Evolutionary conservation across 2,113 vertebrate species (phyloP).

Genomic region (Lepus timidus): DNA sequence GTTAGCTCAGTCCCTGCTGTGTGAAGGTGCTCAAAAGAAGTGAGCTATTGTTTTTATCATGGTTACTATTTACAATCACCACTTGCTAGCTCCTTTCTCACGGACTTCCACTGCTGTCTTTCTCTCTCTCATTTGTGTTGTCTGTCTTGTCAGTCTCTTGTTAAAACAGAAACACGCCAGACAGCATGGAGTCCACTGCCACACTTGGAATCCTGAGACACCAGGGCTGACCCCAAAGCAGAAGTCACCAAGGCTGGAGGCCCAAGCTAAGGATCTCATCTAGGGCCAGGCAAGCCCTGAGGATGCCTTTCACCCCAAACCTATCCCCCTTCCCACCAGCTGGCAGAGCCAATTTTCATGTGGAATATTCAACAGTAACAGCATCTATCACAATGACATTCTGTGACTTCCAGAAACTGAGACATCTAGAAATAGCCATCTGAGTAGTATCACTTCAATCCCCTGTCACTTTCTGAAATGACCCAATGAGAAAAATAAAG

Average conservation of each 20-base stretch:
- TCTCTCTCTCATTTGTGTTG: not conserved
- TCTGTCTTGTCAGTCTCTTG: not conserved
- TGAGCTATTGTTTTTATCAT: not conserved
- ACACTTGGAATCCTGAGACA: not conserved
- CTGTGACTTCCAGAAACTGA: slow-evolving; percentile 74
- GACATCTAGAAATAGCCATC: slow-evolving; percentile 74
- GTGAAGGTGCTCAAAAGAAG: not conserved
- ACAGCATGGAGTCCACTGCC: no score
- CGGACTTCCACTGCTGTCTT: not conserved
- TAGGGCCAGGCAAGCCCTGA: not conserved
- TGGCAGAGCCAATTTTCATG: slow-evolving; percentile 57
- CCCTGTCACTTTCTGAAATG: slow-evolving; percentile 72
- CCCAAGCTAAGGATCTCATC: not conserved
- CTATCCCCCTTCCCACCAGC: not conserved
- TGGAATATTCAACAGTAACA: slow-evolving; percentile 54
- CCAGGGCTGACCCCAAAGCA: not conserved
- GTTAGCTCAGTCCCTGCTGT: not conserved
- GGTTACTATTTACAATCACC: not conserved
- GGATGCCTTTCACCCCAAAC: not conserved
- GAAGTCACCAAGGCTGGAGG: not conserved
- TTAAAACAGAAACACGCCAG: not conserved
- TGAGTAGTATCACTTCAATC: slow-evolving; percentile 71
- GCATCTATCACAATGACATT: slow-evolving; percentile 75
- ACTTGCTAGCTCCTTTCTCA: not conserved
- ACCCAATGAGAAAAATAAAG: slow-evolving; percentile 68